phyloP scores from a whole-genome alignment of 1,140 invertebrate genomes.

The Bombus picipes region DNA sequence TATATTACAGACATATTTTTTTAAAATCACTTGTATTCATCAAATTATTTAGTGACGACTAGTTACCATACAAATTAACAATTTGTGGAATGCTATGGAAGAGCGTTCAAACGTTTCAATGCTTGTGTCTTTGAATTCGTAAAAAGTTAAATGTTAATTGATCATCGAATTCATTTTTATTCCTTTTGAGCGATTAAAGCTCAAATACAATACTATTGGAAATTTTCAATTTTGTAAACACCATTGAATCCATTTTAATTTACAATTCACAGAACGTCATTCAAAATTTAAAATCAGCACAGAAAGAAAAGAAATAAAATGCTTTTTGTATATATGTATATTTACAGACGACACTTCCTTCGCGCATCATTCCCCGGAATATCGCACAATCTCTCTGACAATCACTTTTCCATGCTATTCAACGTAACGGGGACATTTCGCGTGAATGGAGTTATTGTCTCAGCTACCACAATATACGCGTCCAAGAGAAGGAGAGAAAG shows the following conservation, averaged over 20 bases:
- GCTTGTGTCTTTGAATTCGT: no score
- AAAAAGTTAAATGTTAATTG: no score
- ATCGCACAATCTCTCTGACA: slow-evolving; percentile 23
- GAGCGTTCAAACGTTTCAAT: no score
- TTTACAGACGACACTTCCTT: not conserved
- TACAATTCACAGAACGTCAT: not conserved
- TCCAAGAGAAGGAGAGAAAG: not conserved
- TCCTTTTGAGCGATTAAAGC: no score
- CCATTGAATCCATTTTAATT: not conserved
- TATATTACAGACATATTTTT: no score
- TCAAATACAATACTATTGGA: not conserved
- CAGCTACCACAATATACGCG: slow-evolving; percentile 4
- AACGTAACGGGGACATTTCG: slow-evolving; percentile 33
- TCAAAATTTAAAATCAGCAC: not conserved
- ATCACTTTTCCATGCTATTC: slow-evolving; percentile 35
- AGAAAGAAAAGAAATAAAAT: not conserved
- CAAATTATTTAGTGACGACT: no score
- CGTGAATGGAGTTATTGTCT: slow-evolving; percentile 38
- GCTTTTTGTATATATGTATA: not conserved
- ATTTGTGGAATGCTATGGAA: no score
- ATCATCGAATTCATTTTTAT: no score
- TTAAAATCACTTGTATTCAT: no score
- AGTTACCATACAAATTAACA: no score
- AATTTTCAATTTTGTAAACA: not conserved
- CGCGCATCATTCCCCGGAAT: not conserved